Evolutionary conservation across 1,140 invertebrate genomes (phyloP), one percentile per base, ranked within the genome.

Genomic region (Caerostris darwini): DNA sequence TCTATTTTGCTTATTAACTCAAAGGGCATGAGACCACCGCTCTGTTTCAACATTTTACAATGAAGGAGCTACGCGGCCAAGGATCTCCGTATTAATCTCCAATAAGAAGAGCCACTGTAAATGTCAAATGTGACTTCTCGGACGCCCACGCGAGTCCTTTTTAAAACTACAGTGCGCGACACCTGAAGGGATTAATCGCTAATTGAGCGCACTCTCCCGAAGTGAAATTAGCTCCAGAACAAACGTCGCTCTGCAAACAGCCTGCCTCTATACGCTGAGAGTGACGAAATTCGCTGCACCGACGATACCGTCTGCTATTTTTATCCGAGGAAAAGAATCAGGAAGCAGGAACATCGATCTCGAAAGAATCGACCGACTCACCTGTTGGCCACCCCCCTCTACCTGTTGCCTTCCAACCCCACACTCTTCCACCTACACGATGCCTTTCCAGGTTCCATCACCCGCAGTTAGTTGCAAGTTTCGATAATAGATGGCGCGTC

Each of bases 291-390:
- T 64, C 61, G 34, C 34, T 34, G 34, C 61, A 64, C 10, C 19
- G 3, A 3, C 3, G 34, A 77, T 77, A 77, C 50, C 34, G 69
- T 71, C 69, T 50, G 69, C 69, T 77, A 77, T 77, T 77, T 77
- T 77, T 77, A 77, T 77, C 69, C 69, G 8, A 14, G 69, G 69
- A 34, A 77, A 77, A 10, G 69, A 77, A 77, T 53, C 69, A 77
- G 69, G 69, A 77, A 77, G 69, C 69, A 53, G 69, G 69, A 77
- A 53, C 69, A 77, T 77, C 69, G 69, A 77, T 77, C 69, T 77
- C 19, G 50, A 77, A 77, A 10, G 69, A 77, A 77, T 77, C 69
- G 69, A 77, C 69, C 69, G 8, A 8, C 69, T 19, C 69, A 77
- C 69, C 69, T 77, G 69, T 77, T 77, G 69, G 12, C n/a, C 12